Conservation (phyloP, 2,888 invertebrate species). For the Drosophila prolongata region DNA sequence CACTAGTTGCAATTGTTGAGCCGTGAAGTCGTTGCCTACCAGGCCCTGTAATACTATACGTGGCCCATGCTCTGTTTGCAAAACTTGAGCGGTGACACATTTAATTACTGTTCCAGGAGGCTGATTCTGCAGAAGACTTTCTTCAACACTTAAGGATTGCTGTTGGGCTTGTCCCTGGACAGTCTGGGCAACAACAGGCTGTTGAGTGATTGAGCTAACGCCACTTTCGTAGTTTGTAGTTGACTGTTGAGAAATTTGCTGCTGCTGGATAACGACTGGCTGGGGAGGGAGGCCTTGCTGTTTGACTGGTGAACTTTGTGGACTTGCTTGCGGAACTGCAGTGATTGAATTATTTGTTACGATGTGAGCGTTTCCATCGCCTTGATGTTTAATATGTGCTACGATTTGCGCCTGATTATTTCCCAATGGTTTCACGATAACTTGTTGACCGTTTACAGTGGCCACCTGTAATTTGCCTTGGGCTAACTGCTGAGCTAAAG, state of each 20-base stretch:
- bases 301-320: conserved; percentile 60
- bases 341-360: conserved; percentile 81
- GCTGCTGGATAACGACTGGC: conserved; percentile 48
- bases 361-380: conserved; percentile 84
- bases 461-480: conserved; percentile 93
- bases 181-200: conserved; percentile 52
- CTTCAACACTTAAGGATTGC: conserved; percentile 86
- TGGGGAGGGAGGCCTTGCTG: conserved; percentile 44
- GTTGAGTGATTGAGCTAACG: conserved; percentile 28
- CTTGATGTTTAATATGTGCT: conserved; percentile 88
- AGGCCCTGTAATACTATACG: conserved; percentile 94
- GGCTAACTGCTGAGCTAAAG: conserved; percentile 92
- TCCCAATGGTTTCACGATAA: conserved; percentile 91
- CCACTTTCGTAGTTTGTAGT: conserved; percentile 21
- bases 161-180: conserved; percentile 58
- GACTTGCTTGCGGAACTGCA: conserved; percentile 69
- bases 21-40: conserved; percentile 92
- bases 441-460: conserved; percentile 93
- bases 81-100: conserved; percentile 94
- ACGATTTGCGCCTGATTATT: conserved; percentile 92
- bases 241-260: conserved; percentile 32
- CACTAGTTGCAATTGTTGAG: conserved; percentile 91
- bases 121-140: conserved; percentile 90
- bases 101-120: conserved; percentile 94
- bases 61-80: conserved; percentile 93